phyloP scores from a whole-genome alignment of 2,113 vertebrate genomes.

The Machaerirhynchus nigripectus region DNA sequence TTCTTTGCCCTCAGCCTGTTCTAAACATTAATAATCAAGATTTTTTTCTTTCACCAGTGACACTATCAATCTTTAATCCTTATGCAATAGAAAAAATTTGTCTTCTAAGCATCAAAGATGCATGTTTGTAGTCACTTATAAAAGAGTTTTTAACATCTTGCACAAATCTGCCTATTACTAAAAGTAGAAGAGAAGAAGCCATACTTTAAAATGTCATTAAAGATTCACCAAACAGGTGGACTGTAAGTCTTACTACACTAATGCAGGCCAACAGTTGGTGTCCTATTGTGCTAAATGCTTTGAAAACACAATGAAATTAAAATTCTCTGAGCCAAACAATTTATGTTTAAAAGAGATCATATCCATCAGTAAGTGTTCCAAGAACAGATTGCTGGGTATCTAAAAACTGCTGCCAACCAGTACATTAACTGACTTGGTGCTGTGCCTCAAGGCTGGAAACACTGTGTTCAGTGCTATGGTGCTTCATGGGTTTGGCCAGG shows the following conservation, averaged over 20 bases:
- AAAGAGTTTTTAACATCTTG: background rate
- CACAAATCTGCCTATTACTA: background rate
- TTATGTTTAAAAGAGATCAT: background rate
- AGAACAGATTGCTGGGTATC: slow-evolving; percentile 25
- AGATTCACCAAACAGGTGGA: background rate
- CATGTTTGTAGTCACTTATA: background rate
- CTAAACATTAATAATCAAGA: background rate
- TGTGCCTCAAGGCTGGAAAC: background rate
- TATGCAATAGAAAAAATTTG: background rate
- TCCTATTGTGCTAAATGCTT: slow-evolving; percentile 6
- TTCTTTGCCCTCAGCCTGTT: background rate
- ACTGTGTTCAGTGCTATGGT: background rate
- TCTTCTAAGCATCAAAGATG: background rate
- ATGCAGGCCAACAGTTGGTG: background rate
- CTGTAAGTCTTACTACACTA: background rate
- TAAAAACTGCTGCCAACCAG: slow-evolving; percentile 15
- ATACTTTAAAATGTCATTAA: background rate
- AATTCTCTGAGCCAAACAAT: background rate
- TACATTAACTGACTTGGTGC: slow-evolving; percentile 35
- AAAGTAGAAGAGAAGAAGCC: background rate
- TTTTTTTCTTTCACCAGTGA: background rate
- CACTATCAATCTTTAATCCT: background rate
- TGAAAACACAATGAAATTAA: slow-evolving; percentile 30
- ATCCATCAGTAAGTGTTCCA: slow-evolving; percentile 4
- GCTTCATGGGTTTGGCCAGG: background rate